phyloP scores from a whole-genome alignment of 2,113 vertebrate genomes.

The Hemibagrus wyckioides region DNA sequence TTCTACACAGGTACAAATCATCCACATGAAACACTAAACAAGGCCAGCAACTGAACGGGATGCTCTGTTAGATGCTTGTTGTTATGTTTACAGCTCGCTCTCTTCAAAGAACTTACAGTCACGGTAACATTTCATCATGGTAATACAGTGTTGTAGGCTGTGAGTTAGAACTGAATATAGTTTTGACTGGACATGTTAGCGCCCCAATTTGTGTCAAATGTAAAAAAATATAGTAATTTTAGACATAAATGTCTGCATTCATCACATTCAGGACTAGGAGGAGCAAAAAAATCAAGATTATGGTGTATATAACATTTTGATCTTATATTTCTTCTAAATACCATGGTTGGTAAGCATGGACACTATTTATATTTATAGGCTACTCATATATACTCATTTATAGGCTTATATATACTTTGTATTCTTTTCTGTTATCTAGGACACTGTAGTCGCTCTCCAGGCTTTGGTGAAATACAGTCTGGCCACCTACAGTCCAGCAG shows the following conservation, averaged over 20 bases:
- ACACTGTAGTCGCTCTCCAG: conserved; percentile 82
- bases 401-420: too few relatives aligned
- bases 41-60: background rate
- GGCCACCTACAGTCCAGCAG: conserved; percentile 62
- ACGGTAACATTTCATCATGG: background rate
- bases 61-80: background rate
- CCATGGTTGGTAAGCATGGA: conserved; percentile 71
- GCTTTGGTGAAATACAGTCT: conserved; percentile 80
- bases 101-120: background rate
- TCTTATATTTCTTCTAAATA: conserved; percentile 52
- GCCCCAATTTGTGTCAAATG: background rate
- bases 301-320: background rate
- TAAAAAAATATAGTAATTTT: background rate
- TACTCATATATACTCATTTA: too few relatives aligned
- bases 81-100: background rate
- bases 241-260: background rate
- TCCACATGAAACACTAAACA: background rate
- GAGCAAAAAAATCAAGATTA: background rate
- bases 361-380: too few relatives aligned
- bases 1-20: conserved; percentile 79
- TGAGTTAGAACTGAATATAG: background rate
- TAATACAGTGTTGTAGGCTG: background rate
- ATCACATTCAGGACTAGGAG: background rate
- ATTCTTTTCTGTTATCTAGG: background rate
- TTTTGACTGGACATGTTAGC: background rate